Base-by-base conservation (phyloP, 2,888 invertebrate genomes). In the Scaptomyza tumidula region DNA sequence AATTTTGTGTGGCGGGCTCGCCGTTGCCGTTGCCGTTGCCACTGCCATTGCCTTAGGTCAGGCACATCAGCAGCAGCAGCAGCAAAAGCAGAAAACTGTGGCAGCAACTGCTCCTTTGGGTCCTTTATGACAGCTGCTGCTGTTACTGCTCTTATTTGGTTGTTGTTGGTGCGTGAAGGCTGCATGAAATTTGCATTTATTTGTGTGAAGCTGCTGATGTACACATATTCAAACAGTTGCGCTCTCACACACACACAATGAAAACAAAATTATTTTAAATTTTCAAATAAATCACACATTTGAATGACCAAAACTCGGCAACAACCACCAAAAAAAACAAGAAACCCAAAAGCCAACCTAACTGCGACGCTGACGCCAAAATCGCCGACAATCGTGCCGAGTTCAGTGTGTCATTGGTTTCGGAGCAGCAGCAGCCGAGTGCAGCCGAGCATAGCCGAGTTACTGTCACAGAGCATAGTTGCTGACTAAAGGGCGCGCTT, bases 211-310 rank as follows among this genome's bases (percentile, higher is more conserved):
- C 41, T 31, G 49, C 58, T 41, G 56, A 14, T n/a, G 48, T 24
- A 14, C 24, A 31, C 39, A 57, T 70, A 43, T 70, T 61, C 44
- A 53, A 68, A 64, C 62, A 61, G 63, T 75, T 80, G 64, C 46
- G 10, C 44, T 27, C 35, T 13, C 16, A 7, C 33, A 10, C 46
- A 29, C 65, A 62, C 81, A 73, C 81, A 81, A 78, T 76, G 76
- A 73, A 69, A 79, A 61, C 65, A 68, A 67, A 81, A 81, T 82
- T 79, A 80, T 79, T 71, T 81, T 57, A 70, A 75, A 79, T 77
- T 79, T 86, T 79, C 64, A 79, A 86, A 86, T 81, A 86, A 86
- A 84, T 86, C 79, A 84, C 72, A 75, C 71, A 66, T 74, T 81
- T 79, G 14, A 39, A 39, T 75, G 77, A 64, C 79, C 84, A 75